These are phyloP conservation scores for Heliconius hewitsoni DNA, from an alignment of 1,140 invertebrate species.

Conservation along the genomic window DNA sequence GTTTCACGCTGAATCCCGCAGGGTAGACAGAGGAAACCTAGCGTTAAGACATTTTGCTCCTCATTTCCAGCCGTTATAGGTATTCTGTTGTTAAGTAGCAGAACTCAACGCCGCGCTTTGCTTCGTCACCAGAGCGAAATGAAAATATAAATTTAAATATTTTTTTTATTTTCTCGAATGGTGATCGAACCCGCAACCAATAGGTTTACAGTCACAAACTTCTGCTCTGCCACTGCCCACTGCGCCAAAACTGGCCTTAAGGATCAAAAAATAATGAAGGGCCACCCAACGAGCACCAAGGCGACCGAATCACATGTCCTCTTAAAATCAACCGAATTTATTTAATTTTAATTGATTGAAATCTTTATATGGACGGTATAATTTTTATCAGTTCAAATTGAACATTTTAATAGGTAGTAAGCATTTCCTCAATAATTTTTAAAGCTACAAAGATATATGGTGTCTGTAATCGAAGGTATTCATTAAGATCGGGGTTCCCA, in stretches of 20 bases:
- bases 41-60: too few relatives aligned
- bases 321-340: conserved; percentile 4
- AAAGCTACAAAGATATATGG: background rate
- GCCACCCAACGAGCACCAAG: background rate
- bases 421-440: conserved; percentile 10
- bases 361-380: background rate
- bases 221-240: too few relatives aligned
- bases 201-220: too few relatives aligned
- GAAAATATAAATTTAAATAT: too few relatives aligned
- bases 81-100: too few relatives aligned
- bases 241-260: background rate
- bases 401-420: conserved; percentile 5
- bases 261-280: background rate
- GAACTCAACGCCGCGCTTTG: too few relatives aligned
- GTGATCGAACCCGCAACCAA: too few relatives aligned
- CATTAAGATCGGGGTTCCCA: conserved; percentile 6
- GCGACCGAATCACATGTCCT: background rate
- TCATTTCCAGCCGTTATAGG: too few relatives aligned
- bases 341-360: conserved; percentile 5
- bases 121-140: too few relatives aligned
- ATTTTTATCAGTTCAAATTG: conserved; percentile 6
- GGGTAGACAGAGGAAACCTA: too few relatives aligned
- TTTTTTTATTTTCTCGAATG: too few relatives aligned
- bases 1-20: too few relatives aligned
- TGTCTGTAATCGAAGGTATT: background rate